phyloP scores from a whole-genome alignment of 2,888 invertebrate genomes.

The Ochropleura plecta region DNA sequence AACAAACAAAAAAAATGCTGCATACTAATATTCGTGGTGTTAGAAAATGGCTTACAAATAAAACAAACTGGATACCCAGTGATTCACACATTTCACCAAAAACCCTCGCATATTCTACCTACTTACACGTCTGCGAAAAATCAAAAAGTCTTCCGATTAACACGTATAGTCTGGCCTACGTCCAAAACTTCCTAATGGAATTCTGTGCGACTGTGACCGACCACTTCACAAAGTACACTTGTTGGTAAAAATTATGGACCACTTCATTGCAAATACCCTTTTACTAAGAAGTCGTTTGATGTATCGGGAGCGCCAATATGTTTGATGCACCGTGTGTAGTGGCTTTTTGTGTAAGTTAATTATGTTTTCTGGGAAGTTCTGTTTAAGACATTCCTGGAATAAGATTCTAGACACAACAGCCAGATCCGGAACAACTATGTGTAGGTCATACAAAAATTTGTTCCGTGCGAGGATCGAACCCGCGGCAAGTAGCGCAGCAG shows the following conservation, averaged over 20 bases:
- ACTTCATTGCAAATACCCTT: conserved; percentile 76
- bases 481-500: too few relatives aligned
- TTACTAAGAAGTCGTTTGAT: conserved; percentile 71
- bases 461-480: too few relatives aligned
- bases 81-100: too few relatives aligned
- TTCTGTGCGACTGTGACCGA: conserved; percentile 84
- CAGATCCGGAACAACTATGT: too few relatives aligned
- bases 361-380: conserved; percentile 1
- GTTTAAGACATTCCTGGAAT: background rate
- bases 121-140: conserved; percentile 68
- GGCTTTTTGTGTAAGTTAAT: background rate
- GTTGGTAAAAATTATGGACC: conserved; percentile 83
- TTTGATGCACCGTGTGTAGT: conserved; percentile 40
- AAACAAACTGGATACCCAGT: too few relatives aligned
- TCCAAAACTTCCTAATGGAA: conserved; percentile 88
- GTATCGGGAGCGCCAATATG: conserved; percentile 54
- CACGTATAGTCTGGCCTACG: conserved; percentile 77
- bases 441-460: too few relatives aligned
- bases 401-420: background rate
- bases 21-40: too few relatives aligned
- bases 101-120: conserved; percentile 49
- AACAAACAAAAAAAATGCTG: too few relatives aligned
- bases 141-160: conserved; percentile 69
- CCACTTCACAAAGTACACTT: conserved; percentile 80
- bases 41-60: too few relatives aligned